phyloP scores from a whole-genome alignment of 2,888 invertebrate species.

The Metallyticus violacea region DNA sequence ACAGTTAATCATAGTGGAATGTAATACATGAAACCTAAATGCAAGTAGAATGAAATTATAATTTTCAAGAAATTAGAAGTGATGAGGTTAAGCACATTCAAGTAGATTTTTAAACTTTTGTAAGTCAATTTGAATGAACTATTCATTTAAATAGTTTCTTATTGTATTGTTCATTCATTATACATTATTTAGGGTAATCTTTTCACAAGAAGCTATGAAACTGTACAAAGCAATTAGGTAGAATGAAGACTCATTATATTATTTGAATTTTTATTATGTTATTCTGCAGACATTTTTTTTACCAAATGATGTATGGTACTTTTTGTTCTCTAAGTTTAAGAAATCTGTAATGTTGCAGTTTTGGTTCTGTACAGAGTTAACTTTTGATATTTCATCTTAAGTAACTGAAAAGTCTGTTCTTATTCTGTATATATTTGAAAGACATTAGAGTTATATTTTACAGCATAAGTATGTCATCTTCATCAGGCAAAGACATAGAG shows the following conservation, averaged over 20 bases:
- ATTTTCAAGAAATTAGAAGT: background rate
- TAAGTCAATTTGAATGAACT: background rate
- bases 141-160: background rate
- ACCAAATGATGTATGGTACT: background rate
- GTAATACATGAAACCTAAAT: background rate
- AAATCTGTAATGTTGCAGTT: background rate
- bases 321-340: background rate
- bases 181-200: background rate
- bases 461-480: background rate
- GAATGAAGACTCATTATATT: background rate
- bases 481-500: background rate
- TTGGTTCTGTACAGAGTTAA: background rate
- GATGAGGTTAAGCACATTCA: background rate
- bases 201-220: background rate
- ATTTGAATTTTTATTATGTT: background rate
- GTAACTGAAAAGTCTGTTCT: background rate
- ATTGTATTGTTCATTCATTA: background rate
- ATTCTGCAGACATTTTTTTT: background rate
- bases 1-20: background rate
- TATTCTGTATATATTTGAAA: background rate
- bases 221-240: background rate
- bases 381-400: background rate
- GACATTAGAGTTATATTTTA: background rate
- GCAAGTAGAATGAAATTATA: background rate
- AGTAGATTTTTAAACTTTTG: background rate